Evolutionary conservation across 2,113 vertebrate genomes (phyloP).

Genomic region (Syrmaticus mikado): DNA sequence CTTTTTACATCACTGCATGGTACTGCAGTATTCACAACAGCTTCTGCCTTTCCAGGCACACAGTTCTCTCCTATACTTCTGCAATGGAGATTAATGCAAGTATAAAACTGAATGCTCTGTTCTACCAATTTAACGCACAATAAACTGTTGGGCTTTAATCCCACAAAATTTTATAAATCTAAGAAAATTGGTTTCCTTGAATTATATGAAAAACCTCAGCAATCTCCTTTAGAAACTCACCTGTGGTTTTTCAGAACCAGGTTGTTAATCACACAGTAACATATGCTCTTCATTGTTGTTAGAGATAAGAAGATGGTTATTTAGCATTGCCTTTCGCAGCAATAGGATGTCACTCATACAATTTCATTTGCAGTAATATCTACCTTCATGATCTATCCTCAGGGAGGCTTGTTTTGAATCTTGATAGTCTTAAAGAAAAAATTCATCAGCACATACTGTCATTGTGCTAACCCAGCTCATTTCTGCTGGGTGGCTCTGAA

Average conservation of each 20-base stretch:
- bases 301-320: background rate
- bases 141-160: background rate
- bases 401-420: background rate
- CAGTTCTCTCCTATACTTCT: background rate
- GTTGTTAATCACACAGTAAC: background rate
- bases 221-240: background rate
- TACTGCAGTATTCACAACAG: background rate
- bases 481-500: background rate
- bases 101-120: background rate
- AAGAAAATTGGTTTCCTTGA: background rate
- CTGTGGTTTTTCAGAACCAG: background rate
- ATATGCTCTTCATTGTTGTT: background rate
- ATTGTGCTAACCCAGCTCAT: slow-evolving; percentile 47
- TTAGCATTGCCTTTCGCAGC: background rate
- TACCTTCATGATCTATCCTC: background rate
- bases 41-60: background rate
- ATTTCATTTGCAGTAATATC: background rate
- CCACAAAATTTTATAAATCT: background rate
- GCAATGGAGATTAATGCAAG: background rate
- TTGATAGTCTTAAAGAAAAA: slow-evolving; percentile 49
- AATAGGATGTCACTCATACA: background rate
- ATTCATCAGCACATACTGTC: slow-evolving; percentile 28
- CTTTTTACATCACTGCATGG: background rate
- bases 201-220: background rate
- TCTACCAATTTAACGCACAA: background rate